A percentile compares a stretch with the other conserved stretches of the same genome.
Conservation (phyloP, 2,113 vertebrate species). For the Piaya cayana region DNA sequence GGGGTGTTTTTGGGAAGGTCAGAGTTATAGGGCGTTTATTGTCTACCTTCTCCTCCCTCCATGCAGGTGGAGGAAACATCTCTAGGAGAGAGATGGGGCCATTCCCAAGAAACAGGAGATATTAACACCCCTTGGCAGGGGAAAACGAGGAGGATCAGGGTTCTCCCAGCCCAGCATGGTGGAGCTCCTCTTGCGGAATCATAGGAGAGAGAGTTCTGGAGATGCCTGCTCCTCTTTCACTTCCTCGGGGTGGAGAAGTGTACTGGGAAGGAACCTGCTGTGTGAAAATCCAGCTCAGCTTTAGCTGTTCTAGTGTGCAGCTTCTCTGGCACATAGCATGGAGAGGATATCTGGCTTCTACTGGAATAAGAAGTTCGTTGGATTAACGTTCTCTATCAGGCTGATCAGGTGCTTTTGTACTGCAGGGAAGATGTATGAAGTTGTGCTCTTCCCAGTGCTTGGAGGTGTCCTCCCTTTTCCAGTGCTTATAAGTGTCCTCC, state of each 20-base stretch:
- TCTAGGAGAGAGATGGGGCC: accelerated
- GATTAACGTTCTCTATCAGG: background rate
- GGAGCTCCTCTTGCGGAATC: background rate
- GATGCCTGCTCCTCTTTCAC: background rate
- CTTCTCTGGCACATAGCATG: background rate
- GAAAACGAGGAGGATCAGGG: background rate
- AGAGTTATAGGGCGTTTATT: background rate
- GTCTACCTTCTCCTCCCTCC: background rate
- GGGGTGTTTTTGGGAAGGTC: background rate
- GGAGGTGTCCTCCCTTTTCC: background rate
- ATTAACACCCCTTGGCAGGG: background rate
- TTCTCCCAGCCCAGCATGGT: background rate
- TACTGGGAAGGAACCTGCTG: background rate
- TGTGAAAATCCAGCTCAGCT: background rate
- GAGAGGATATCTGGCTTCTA: background rate
- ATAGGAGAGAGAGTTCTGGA: background rate
- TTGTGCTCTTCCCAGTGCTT: background rate
- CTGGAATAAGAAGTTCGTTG: background rate
- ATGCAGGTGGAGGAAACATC: background rate
- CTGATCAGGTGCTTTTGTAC: background rate
- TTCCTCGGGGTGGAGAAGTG: background rate
- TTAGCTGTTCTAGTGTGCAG: background rate
- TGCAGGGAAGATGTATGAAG: background rate
- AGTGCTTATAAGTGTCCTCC: background rate
- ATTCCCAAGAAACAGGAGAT: background rate